Evolutionary conservation across 2,888 invertebrate genomes (phyloP).

Genomic region (Athripsodes cinereus): DNA sequence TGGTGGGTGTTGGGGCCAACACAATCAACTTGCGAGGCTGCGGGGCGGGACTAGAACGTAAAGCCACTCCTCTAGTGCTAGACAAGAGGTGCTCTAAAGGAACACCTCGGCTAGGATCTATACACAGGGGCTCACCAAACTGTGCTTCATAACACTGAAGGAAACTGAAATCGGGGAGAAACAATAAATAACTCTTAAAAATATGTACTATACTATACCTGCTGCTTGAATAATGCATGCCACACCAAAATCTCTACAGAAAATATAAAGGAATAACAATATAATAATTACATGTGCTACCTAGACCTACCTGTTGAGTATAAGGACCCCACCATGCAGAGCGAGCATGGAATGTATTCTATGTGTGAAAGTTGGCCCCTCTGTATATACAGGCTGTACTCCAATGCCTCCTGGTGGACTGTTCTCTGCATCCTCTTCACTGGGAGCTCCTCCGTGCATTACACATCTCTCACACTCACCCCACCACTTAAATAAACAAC

Average conservation of each 20-base stretch:
- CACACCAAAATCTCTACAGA: no score
- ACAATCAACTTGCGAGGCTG: constrained; percentile 51
- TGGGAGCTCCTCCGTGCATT: constrained; percentile 41
- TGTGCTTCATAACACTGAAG: constrained; percentile 74
- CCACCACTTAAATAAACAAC: constrained; percentile 22
- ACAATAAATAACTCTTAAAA: no score
- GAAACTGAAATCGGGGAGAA: constrained; percentile 56
- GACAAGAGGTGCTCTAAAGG: constrained; percentile 86
- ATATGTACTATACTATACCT: no score
- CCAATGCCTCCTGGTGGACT: constrained; percentile 56
- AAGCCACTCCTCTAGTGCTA: constrained; percentile 64
- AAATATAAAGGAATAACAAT: no score
- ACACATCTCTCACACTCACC: constrained; percentile 38
- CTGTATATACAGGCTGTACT: constrained; percentile 56
- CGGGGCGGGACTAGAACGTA: constrained; percentile 38
- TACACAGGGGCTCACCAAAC: constrained; percentile 54
- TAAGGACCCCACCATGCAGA: constrained; percentile 70
- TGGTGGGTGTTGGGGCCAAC: constrained; percentile 31
- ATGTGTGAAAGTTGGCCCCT: constrained; percentile 57
- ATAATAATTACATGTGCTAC: no score
- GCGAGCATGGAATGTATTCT: constrained; percentile 63
- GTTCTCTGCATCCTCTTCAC: constrained; percentile 41
- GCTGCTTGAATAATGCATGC: no score
- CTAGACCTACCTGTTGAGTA: constrained; percentile 75
- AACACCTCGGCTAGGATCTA: constrained; percentile 65